These are phyloP conservation scores for Zingel zingel DNA, from an alignment of 2,113 vertebrate species.

Conservation along the genomic window DNA sequence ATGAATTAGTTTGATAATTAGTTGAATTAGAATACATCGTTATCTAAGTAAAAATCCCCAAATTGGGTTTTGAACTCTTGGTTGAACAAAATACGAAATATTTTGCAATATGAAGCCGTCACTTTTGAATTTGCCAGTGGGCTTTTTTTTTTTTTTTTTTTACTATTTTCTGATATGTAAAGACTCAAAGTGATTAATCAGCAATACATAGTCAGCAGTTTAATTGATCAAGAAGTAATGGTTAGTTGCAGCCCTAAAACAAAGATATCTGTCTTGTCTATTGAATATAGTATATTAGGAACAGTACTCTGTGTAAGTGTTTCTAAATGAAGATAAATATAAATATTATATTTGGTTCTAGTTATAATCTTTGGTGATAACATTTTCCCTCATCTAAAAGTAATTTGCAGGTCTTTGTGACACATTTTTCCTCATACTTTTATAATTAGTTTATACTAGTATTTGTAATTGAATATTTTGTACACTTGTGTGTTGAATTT, in stretches of 20 bases:
- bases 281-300: neutral
- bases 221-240: neutral
- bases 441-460: constrained; percentile 21
- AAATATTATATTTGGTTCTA: constrained; percentile 27
- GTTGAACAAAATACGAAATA: neutral
- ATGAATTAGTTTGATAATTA: neutral
- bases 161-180: constrained; percentile 9
- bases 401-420: neutral
- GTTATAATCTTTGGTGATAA: constrained; percentile 8
- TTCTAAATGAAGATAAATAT: constrained; percentile 11
- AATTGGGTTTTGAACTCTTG: neutral
- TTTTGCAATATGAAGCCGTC: constrained; percentile 3
- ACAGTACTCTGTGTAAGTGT: constrained; percentile 8
- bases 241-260: neutral
- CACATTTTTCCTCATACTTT: neutral
- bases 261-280: neutral
- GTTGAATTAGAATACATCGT: neutral
- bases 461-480: constrained; percentile 52
- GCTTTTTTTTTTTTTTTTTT: constrained; percentile 5
- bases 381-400: constrained; percentile 16
- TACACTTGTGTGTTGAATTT: constrained; percentile 35
- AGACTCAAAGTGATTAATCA: neutral
- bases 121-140: neutral
- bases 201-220: neutral
- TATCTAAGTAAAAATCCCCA: neutral